These are phyloP conservation scores for Triplophysa bombifrons DNA, from an alignment of 2,797 vertebrate species.

Conservation along the genomic window DNA sequence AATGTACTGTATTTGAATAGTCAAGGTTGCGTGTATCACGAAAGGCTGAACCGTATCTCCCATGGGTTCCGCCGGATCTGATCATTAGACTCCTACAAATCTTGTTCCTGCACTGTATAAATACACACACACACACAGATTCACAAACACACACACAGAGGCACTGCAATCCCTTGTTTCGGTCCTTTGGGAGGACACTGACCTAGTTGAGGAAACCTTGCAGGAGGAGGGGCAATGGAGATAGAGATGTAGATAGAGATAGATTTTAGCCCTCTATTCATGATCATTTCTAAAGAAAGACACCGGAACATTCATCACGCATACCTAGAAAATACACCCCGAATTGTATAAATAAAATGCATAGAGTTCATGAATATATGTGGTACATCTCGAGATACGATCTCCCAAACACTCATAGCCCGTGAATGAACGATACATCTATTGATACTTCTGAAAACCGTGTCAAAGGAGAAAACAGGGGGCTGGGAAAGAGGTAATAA, in stretches of 20 bases:
- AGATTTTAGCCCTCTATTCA: conserved; percentile 40
- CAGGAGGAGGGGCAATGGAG: conserved; percentile 34
- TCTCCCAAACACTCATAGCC: conserved; percentile 22
- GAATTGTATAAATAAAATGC: conserved; percentile 20
- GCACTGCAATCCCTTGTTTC: conserved; percentile 44
- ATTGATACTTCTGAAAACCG: conserved; percentile 40
- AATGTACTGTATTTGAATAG: conserved; percentile 1
- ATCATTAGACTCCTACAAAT: conserved; percentile 52
- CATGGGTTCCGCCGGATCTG: conserved; percentile 50
- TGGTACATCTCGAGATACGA: background rate
- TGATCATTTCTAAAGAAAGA: conserved; percentile 41
- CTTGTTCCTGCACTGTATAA: conserved; percentile 40
- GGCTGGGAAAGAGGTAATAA: conserved; percentile 19
- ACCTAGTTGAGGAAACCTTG: conserved; percentile 70
- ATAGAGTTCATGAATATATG: conserved; percentile 21
- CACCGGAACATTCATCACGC: conserved; percentile 34
- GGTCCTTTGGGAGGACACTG: conserved; percentile 62
- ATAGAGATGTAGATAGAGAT: conserved; percentile 40
- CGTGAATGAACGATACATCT: conserved; percentile 20
- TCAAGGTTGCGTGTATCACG: conserved; percentile 21
- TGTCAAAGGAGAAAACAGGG: conserved; percentile 36
- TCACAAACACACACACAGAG: conserved; percentile 27
- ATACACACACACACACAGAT: conserved; percentile 12
- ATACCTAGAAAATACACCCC: conserved; percentile 16
- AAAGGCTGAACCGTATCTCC: conserved; percentile 37